Conservation (phyloP, 2,888 invertebrate species). For the Diabrotica balteata region DNA sequence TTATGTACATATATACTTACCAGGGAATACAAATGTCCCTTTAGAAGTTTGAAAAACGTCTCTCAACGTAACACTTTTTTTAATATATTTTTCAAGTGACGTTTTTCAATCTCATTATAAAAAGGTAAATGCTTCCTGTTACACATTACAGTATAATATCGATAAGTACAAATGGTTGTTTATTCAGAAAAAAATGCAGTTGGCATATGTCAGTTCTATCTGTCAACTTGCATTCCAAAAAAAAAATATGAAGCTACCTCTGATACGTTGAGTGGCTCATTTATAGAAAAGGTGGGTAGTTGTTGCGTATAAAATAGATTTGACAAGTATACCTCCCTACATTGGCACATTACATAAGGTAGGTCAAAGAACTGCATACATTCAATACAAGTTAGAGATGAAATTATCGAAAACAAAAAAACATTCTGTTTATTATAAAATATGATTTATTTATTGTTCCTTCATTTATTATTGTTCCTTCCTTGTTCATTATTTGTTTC, state of each 20-base stretch:
- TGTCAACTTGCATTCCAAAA: constrained; percentile 55
- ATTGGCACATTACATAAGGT: too few species aligned
- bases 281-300: constrained; percentile 8
- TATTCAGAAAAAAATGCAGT: constrained; percentile 44
- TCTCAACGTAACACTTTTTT: constrained; percentile 13
- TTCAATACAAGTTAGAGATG: too few species aligned
- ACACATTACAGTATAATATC: constrained; percentile 54
- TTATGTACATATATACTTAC: constrained; percentile 54
- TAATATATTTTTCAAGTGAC: constrained; percentile 4
- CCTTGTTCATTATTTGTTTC: too few species aligned
- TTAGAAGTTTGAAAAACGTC: constrained; percentile 24
- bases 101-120: constrained; percentile 18
- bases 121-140: constrained; percentile 60
- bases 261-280: constrained; percentile 33
- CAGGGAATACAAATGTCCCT: constrained; percentile 38
- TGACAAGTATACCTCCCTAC: too few species aligned
- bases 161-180: constrained; percentile 56
- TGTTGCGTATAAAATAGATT: background rate
- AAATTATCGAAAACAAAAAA: too few species aligned
- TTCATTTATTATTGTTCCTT: too few species aligned
- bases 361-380: too few species aligned
- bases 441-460: too few species aligned
- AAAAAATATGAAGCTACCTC: constrained; percentile 50
- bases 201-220: constrained; percentile 49
- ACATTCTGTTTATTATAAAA: too few species aligned